These are phyloP conservation scores for Aythya baeri DNA, from an alignment of 2,113 vertebrate genomes.

Conservation along the genomic window DNA sequence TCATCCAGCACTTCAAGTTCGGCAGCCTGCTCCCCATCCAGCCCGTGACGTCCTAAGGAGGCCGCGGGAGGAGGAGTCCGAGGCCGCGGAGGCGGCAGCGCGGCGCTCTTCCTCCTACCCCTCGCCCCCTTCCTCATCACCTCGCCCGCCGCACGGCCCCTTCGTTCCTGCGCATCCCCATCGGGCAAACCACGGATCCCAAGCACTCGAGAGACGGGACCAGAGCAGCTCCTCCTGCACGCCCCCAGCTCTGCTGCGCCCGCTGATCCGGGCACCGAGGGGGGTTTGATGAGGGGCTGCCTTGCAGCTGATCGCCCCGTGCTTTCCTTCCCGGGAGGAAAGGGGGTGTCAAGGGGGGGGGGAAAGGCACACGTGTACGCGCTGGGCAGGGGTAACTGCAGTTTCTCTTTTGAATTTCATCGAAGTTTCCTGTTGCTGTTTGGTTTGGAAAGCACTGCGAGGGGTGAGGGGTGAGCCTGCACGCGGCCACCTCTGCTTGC, in stretches of 20 bases:
- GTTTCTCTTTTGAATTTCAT: constrained; percentile 45
- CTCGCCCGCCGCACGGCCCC: constrained; percentile 2
- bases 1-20: constrained; percentile 99
- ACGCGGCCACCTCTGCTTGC: background rate
- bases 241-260: background rate
- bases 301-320: background rate
- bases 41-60: constrained; percentile 84
- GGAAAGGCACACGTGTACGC: constrained; percentile 12
- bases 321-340: background rate
- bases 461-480: background rate
- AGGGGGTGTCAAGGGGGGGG: constrained; percentile 37
- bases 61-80: background rate
- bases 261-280: background rate
- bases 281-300: constrained; percentile 1
- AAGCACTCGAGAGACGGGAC: constrained; percentile 18
- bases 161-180: constrained; percentile 40
- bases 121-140: constrained; percentile 37
- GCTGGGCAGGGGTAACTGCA: constrained; percentile 12
- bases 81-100: background rate
- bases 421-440: constrained; percentile 53
- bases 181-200: background rate
- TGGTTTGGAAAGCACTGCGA: background rate
- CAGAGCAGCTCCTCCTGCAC: constrained; percentile 7
- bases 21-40: constrained; percentile 96
- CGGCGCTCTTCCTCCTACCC: constrained; percentile 19